A percentile compares a stretch with the other conserved stretches of the same genome.
These are phyloP conservation scores for Engystomops pustulosus DNA, from an alignment of 2,113 vertebrate species.

Conservation along the genomic window DNA sequence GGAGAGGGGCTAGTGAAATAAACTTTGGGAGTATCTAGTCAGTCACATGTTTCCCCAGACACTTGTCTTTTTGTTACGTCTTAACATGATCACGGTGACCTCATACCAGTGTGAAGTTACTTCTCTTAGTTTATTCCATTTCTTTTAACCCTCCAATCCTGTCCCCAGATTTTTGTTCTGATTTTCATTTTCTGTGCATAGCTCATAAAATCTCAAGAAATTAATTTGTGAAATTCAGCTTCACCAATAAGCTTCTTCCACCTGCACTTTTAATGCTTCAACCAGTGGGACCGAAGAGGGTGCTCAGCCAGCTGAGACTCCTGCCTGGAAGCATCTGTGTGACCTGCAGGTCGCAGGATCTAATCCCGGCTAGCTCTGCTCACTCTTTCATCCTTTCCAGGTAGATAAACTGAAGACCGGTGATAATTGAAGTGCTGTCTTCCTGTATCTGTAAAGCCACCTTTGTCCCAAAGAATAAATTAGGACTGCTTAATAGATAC, in stretches of 20 bases:
- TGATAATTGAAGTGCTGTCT: slow-evolving; percentile 51
- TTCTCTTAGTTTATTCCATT: not conserved
- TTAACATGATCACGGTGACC: not conserved
- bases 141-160: slow-evolving; percentile 2
- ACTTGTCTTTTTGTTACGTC: not conserved
- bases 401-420: slow-evolving; percentile 53
- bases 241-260: slow-evolving; percentile 57
- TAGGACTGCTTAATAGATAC: slow-evolving; percentile 28
- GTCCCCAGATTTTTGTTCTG: slow-evolving; percentile 20
- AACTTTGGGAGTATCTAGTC: no score
- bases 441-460: slow-evolving; percentile 35
- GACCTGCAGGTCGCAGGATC: slow-evolving; percentile 56
- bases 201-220: slow-evolving; percentile 50
- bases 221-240: slow-evolving; percentile 52
- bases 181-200: slow-evolving; percentile 54
- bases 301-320: slow-evolving; percentile 58
- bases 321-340: slow-evolving; percentile 57
- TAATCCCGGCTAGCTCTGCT: slow-evolving; percentile 55
- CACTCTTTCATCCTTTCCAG: slow-evolving; percentile 58
- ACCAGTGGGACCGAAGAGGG: slow-evolving; percentile 57
- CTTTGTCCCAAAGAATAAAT: slow-evolving; percentile 14
- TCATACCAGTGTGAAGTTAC: not conserved
- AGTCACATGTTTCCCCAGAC: not conserved
- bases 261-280: slow-evolving; percentile 59
- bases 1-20: no score